Conservation (phyloP, 2,797 vertebrate genomes). For the Tapirus indicus region DNA sequence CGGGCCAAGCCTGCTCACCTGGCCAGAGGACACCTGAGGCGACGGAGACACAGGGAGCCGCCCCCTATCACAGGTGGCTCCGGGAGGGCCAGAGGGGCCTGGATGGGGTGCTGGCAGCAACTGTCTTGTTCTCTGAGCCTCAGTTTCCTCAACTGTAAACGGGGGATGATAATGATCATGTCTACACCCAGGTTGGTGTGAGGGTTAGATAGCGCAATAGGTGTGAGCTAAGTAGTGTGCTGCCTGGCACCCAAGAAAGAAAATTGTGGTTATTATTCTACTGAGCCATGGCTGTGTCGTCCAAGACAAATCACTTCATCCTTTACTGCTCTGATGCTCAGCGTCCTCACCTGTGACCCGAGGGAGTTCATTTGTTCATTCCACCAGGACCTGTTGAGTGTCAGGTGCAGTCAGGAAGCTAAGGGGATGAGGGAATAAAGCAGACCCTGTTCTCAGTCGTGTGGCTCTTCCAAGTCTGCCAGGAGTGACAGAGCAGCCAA, state of each 20-base stretch:
- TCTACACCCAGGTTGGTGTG: accelerated
- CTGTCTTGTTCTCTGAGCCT: neutral
- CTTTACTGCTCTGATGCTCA: no score
- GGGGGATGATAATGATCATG: accelerated
- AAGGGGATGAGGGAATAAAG: neutral
- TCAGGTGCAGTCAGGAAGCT: accelerated
- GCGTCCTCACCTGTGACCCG: neutral
- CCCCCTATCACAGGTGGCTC: neutral
- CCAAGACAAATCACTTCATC: neutral
- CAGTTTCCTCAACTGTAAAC: neutral
- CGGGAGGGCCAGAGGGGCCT: accelerated
- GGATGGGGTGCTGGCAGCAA: neutral
- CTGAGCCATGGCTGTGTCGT: neutral
- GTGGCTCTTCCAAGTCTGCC: no score
- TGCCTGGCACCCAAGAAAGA: neutral
- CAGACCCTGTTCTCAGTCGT: neutral
- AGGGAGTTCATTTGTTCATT: no score
- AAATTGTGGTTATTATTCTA: no score
- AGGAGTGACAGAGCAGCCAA: neutral
- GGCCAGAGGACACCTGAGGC: neutral
- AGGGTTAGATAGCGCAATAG: neutral
- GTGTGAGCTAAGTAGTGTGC: no score
- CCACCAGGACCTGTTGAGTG: neutral
- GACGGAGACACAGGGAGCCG: neutral
- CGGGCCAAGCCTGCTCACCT: accelerated